Evolutionary conservation across 2,888 invertebrate species (phyloP), one percentile per base, ranked within the genome.

Genomic region (Watsonalla binaria): DNA sequence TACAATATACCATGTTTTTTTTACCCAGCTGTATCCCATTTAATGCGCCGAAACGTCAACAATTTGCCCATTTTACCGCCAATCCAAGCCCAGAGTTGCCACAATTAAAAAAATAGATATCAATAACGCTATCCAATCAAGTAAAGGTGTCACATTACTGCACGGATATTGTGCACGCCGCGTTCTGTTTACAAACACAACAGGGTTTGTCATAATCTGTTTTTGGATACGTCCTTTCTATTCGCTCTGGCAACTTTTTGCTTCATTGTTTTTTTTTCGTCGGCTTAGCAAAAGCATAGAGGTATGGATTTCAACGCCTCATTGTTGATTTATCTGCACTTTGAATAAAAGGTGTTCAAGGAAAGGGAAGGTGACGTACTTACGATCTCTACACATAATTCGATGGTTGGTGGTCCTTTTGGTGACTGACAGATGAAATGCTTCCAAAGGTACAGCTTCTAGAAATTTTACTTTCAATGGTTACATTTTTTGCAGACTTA

Each of bases 191-290:
- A 90, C 90, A 89, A 90, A 90, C 90, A 90, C 80, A 90, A 90
- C 86, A 90, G 83, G 85, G 86, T 84, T 85, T 86, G 90, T 87
- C 84, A 86, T 90, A 89, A 89, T 90, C 90, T 89, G 82, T 88
- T 88, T 90, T 89, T 77, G 77, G 76, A 86, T 80, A 75, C 80
- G 78, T 78, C 84, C 78, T 79, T 78, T 81, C 83, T 84, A 84
- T 82, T 84, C 80, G 84, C 78, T 84, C 80, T 82, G 76, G 82
- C 81, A 84, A 87, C 80, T 86, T 84, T 84, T 76, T 68, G 74
- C 69, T 61, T 66, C 71, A 76, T 76, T 77, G 74, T 80, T 80
- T 82, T 80, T 83, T 84, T 77, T 72, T 54, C n/a, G 57, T 63
- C 72, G 72, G 77, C 74, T 75, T 74, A 75, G 65, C 65, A 56